A percentile compares a stretch with the other conserved stretches of the same genome.
phyloP scores from a whole-genome alignment of 2,113 vertebrate species.

The Poeciliopsis occidentalis region DNA sequence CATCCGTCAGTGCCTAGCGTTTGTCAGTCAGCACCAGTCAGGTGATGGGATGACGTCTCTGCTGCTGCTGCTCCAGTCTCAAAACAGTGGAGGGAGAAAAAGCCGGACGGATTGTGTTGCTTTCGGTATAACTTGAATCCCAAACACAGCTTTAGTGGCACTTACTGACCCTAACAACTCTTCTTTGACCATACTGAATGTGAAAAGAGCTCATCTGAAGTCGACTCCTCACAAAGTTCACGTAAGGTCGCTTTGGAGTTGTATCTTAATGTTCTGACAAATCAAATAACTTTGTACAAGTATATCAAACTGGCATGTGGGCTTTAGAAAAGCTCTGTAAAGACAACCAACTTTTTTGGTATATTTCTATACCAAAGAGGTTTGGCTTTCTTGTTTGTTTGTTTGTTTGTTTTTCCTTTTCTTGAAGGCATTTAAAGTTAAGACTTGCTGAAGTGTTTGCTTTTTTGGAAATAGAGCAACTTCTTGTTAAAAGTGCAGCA shows the following conservation, averaged over 20 bases:
- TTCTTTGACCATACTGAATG: constrained; percentile 86
- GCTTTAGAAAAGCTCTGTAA: constrained; percentile 71
- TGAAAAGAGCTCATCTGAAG: constrained; percentile 87
- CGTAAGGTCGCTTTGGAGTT: constrained; percentile 78
- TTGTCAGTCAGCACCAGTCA: constrained; percentile 50
- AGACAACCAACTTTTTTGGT: constrained; percentile 82
- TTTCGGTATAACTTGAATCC: constrained; percentile 81
- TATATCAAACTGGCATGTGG: constrained; percentile 81
- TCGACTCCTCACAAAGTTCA: constrained; percentile 81
- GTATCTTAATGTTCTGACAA: constrained; percentile 90
- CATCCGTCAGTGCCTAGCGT: constrained; percentile 65
- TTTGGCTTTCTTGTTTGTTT: constrained; percentile 78
- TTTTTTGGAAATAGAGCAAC: constrained; percentile 59
- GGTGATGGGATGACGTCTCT: constrained; percentile 26
- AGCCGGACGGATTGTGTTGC: constrained; percentile 62
- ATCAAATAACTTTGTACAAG: constrained; percentile 86
- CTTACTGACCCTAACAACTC: constrained; percentile 72
- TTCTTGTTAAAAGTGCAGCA: constrained; percentile 61
- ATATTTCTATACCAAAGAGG: constrained; percentile 91
- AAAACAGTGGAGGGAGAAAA: constrained; percentile 2
- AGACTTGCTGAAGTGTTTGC: constrained; percentile 72
- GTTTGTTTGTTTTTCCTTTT: constrained; percentile 9
- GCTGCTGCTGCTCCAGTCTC: constrained; percentile 48
- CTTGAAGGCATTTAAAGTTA: constrained; percentile 81
- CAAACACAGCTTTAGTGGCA: constrained; percentile 78